phyloP scores from a whole-genome alignment of 2,888 invertebrate genomes.

The Congeria kusceri region DNA sequence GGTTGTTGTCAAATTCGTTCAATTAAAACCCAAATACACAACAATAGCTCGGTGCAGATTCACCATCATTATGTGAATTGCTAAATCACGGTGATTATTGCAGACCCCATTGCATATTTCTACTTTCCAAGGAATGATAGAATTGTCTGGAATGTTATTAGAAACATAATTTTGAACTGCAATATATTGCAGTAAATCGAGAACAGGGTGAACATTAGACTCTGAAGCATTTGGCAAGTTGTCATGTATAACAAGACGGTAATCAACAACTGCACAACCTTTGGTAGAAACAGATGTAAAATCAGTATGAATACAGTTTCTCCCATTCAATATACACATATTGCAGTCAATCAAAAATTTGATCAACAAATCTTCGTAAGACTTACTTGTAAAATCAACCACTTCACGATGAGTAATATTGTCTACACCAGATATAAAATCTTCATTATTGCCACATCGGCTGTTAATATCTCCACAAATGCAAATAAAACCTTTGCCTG shows the following conservation, averaged over 20 bases:
- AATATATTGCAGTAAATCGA: background rate
- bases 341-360: conserved; percentile 33
- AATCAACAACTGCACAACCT: conserved; percentile 32
- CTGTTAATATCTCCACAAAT: too few relatives aligned
- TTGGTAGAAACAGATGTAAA: conserved; percentile 35
- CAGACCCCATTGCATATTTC: background rate
- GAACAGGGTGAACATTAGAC: conserved; percentile 12
- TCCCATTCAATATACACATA: conserved; percentile 28
- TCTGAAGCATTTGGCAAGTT: background rate
- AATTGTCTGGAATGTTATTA: conserved; percentile 13
- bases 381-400: conserved; percentile 20
- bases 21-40: too few relatives aligned
- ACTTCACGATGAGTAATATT: conserved; percentile 8
- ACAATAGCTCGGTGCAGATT: too few relatives aligned
- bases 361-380: conserved; percentile 7
- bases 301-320: conserved; percentile 28
- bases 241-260: conserved; percentile 16
- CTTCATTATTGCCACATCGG: too few relatives aligned
- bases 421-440: conserved; percentile 11
- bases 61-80: too few relatives aligned
- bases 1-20: too few relatives aligned
- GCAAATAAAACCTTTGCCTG: too few relatives aligned
- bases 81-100: too few relatives aligned
- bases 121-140: conserved; percentile 10
- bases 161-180: too few relatives aligned